Base-by-base conservation (phyloP, 2,113 vertebrate species). In the Probosciger aterrimus region DNA sequence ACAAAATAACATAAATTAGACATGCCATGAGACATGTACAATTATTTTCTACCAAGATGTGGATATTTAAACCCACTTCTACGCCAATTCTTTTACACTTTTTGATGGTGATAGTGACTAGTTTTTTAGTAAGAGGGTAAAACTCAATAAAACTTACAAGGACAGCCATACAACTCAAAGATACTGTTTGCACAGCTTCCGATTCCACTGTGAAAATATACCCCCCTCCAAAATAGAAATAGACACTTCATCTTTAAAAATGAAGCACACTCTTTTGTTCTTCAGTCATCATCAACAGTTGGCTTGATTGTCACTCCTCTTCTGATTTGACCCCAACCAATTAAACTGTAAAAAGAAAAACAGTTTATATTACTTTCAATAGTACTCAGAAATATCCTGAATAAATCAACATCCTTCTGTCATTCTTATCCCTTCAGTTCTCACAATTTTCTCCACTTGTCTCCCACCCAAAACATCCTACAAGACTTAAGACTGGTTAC, bases 231-330 rank as follows among this genome's bases (percentile, higher is more conserved):
- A 62, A 88, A 83, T 16, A 95, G 97, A 97, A 97, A 92, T 14
- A 95, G 88, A 81, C 79, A 96, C 78, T 92, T 88, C 84, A 86
- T 92, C 75, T 93, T 82, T 77, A 80, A 88, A 97, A 96, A 92
- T 93, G 79, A 95, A 97, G 95, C 90, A 84, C 85, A 93, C 60
- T 82, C 91, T 82, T 83, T 75, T 94, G 67, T 77, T 97, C 86
- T 97, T 99, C 98, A 99, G 97, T 99, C 99, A 37, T 99, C 99
- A 78, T 99, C 99, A 90, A 99, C 98, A 19, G 99, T 99, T 81
- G 99, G 99, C 88, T 99, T 99, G 98, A 99, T 99, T 98, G 99
- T 99, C 96, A 99, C 99, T 94, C 99, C 99, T 98, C 99, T 99
- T 98, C 99, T 98, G 98, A 99, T 99, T 95, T 99, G 99, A 75